Conservation (phyloP, 2,888 invertebrate species). For the Folsomia manolachei region DNA sequence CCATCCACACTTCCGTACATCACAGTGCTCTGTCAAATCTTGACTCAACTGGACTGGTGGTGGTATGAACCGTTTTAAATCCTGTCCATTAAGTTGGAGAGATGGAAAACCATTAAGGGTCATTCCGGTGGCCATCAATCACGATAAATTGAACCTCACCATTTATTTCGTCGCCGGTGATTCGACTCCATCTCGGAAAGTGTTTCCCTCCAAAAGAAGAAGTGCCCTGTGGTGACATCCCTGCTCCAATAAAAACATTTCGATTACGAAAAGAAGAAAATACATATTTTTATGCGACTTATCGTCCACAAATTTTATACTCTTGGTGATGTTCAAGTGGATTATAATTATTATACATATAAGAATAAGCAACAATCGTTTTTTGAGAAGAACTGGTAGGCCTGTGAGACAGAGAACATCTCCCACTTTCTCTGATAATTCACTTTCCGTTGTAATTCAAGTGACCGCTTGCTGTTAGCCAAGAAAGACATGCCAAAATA, state of each 20-base stretch:
- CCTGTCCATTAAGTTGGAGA: constrained; percentile 14
- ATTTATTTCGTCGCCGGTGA: constrained; percentile 7
- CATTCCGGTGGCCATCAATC: constrained; percentile 18
- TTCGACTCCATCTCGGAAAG: constrained; percentile 1
- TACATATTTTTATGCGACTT: constrained; percentile 12
- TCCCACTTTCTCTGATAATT: background rate
- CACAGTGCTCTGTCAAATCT: background rate
- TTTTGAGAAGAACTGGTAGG: too few species aligned
- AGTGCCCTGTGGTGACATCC: constrained; percentile 22
- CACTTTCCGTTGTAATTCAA: background rate
- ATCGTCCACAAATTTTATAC: background rate
- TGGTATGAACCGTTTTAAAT: constrained; percentile 15
- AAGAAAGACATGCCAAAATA: background rate
- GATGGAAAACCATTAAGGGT: constrained; percentile 22
- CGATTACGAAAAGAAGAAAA: constrained; percentile 1
- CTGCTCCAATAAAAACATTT: background rate
- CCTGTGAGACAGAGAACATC: background rate
- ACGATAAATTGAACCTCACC: constrained; percentile 23
- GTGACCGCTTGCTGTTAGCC: background rate
- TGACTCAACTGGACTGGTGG: background rate
- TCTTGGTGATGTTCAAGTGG: too few species aligned
- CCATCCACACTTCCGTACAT: background rate
- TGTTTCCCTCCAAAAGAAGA: too few species aligned
- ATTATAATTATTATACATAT: too few species aligned
- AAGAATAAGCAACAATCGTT: too few species aligned